These are phyloP conservation scores for Busseola fusca DNA, from an alignment of 2,888 invertebrate species.

Conservation along the genomic window DNA sequence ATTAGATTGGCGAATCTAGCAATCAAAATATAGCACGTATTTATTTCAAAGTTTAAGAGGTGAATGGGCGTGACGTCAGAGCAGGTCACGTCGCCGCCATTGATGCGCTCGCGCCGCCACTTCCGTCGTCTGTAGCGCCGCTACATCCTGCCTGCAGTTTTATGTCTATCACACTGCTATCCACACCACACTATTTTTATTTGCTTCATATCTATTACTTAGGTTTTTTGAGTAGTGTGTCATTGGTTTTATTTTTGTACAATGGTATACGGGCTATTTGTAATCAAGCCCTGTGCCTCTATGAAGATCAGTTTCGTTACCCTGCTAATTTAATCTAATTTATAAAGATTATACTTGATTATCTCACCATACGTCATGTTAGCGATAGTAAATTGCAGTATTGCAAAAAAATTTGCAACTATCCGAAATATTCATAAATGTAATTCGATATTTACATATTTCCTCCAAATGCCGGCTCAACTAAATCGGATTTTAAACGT, in stretches of 20 bases:
- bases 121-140: slow-evolving; percentile 84
- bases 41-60: slow-evolving; percentile 50
- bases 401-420: slow-evolving; percentile 25
- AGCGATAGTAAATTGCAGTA: slow-evolving; percentile 10
- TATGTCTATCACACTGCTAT: slow-evolving; percentile 62
- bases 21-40: slow-evolving; percentile 48
- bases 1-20: slow-evolving; percentile 45
- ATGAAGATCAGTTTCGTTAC: neutral
- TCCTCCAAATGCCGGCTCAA: slow-evolving; percentile 51
- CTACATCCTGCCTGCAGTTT: slow-evolving; percentile 81
- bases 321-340: neutral
- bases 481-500: slow-evolving; percentile 69
- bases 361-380: neutral
- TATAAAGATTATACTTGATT: neutral
- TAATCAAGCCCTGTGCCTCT: neutral
- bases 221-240: slow-evolving; percentile 4
- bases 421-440: slow-evolving; percentile 38
- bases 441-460: slow-evolving; percentile 64
- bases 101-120: slow-evolving; percentile 80
- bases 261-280: slow-evolving; percentile 9
- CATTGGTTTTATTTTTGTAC: neutral
- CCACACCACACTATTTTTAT: slow-evolving; percentile 48
- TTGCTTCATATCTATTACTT: slow-evolving; percentile 44
- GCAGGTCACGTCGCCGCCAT: slow-evolving; percentile 78
- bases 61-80: slow-evolving; percentile 73